Evolutionary conservation across 1,140 invertebrate species (phyloP), one percentile per base, ranked within the genome.

Genomic region (Drosophila parabipectinata): DNA sequence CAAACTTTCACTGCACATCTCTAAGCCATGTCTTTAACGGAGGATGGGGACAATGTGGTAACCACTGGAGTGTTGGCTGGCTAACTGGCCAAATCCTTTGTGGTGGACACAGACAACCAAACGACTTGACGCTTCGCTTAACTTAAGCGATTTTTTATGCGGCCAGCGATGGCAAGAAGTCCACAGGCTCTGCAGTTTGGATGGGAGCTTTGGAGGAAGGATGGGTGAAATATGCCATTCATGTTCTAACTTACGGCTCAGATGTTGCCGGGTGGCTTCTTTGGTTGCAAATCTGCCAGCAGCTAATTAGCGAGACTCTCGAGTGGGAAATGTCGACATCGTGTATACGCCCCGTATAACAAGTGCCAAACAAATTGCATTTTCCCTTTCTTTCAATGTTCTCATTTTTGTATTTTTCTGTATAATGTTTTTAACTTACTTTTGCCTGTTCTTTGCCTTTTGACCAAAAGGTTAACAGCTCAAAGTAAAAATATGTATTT

Each of bases 81-180:
- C 81, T 87, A 85, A 87, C 81, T 81, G 81, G 81, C 82, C 78
- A 87, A 85, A 88, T 85, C 82, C 79, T 69, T 80, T 87, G 82
- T 76, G 83, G 82, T 85, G 69, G 68, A 68, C 57, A 68, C 57
- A 82, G 81, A 77, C 78, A 55, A 66, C 74, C 82, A 87, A 87
- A 87, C 82, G 82, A 87, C 82, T 87, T 87, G 82, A 87, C 71
- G 82, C 82, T 87, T 87, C 82, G 82, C 82, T 87, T 87, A 87
- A 83, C 83, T 87, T 87, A 87, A 87, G 83, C 83, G 83, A 77
- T 87, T 87, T 87, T 87, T 87, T 87, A 87, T 87, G 76, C 76
- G 71, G 82, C 85, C 48, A 77, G 39, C 37, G 15, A 18, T 10
- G 44, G 15, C 4, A 18, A 44, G 41, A 18, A 44, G 41, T 44